Percentiles rank a stretch among this genome's conserved stretches.
Evolutionary conservation across 2,797 vertebrate species (phyloP).

Genomic region (Melanotaenia nigrans): DNA sequence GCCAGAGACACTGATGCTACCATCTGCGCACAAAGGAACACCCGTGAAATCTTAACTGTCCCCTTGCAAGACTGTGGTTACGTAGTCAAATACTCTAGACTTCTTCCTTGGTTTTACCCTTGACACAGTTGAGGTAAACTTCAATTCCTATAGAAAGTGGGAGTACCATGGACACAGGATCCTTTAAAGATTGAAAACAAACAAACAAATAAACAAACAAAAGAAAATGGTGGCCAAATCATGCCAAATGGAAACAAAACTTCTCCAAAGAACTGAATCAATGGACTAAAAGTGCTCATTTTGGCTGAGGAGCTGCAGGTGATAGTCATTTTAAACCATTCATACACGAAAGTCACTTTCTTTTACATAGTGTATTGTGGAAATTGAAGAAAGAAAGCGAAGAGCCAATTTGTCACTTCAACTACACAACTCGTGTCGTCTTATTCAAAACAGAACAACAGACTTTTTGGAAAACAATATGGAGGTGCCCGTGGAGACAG

Average conservation of each 20-base stretch:
- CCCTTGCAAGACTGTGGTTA: background rate
- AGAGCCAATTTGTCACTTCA: no score
- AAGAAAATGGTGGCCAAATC: background rate
- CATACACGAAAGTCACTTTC: background rate
- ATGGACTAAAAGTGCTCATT: background rate
- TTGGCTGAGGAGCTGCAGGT: background rate
- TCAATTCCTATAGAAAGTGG: conserved; percentile 1
- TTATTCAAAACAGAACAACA: no score
- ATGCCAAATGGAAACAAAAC: background rate
- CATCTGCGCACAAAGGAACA: conserved; percentile 14
- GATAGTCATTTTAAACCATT: background rate
- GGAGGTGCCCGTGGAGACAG: no score
- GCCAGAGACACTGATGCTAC: conserved; percentile 4
- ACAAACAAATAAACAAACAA: background rate
- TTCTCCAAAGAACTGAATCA: background rate
- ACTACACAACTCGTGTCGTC: no score
- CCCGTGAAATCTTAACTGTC: conserved; percentile 12
- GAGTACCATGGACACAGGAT: background rate
- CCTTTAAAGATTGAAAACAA: no score
- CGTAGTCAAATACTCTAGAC: conserved; percentile 13
- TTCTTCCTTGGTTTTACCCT: conserved; percentile 1
- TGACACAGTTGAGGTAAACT: background rate
- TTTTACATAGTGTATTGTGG: background rate
- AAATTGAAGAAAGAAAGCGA: no score
- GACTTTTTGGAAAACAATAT: no score